phyloP scores from a whole-genome alignment of 2,797 vertebrate species.

The Bryconaethiops microstoma region DNA sequence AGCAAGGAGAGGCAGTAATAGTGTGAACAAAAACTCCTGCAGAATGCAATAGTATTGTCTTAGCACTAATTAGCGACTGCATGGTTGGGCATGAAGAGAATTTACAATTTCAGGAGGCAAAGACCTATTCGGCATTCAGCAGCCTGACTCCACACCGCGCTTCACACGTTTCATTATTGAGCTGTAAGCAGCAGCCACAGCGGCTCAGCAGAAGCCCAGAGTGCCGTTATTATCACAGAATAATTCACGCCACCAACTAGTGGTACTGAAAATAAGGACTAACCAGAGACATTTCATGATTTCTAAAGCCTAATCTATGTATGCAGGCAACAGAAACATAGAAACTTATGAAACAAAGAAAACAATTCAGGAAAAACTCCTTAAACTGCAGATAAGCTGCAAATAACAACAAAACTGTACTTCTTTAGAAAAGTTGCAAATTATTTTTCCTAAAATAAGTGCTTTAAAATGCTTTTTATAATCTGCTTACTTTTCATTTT shows the following conservation, averaged over 20 bases:
- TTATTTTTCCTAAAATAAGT: not conserved
- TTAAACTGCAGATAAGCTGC: not conserved
- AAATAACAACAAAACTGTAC: not conserved
- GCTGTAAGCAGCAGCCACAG: slow-evolving; percentile 60
- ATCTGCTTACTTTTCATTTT: not conserved
- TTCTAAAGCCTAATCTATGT: slow-evolving; percentile 9
- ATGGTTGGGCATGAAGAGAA: slow-evolving; percentile 54
- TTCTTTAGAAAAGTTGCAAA: slow-evolving; percentile 11
- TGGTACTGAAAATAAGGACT: slow-evolving; percentile 56
- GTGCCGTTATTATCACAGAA: slow-evolving; percentile 66
- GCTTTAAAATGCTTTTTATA: not conserved
- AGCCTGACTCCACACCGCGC: slow-evolving; percentile 31
- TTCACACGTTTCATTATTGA: slow-evolving; percentile 55
- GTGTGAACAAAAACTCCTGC: slow-evolving; percentile 48
- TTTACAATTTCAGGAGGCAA: slow-evolving; percentile 60
- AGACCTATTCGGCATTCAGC: slow-evolving; percentile 43
- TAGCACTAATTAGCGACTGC: slow-evolving; percentile 64
- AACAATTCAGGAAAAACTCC: slow-evolving; percentile 14
- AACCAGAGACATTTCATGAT: not conserved
- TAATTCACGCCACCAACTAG: slow-evolving; percentile 63
- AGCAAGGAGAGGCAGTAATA: not conserved
- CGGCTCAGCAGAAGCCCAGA: slow-evolving; percentile 58
- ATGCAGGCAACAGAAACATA: not conserved
- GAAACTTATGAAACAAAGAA: not conserved
- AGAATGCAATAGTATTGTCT: slow-evolving; percentile 71